Base-by-base conservation (phyloP, 2,113 vertebrate genomes). In the Rhinolophus ferrumequinum region DNA sequence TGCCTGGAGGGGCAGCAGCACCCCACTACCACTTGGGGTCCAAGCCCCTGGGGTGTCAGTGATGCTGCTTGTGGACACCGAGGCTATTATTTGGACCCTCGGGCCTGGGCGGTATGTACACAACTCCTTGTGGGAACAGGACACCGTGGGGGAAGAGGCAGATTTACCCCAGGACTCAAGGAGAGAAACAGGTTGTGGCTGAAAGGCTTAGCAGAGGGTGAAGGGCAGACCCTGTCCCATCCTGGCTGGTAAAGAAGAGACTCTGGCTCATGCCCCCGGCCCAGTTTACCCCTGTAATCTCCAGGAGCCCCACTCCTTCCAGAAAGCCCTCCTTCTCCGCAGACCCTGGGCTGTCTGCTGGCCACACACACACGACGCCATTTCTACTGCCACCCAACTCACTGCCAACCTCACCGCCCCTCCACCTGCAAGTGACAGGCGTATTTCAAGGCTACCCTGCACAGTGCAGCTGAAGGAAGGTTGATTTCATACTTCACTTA, bases 401-500 rank as follows among this genome's bases (percentile, higher is more conserved):
- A 6, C 12, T 0, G 3, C 58, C 56, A 9, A 8, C 47, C 22
- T 90, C 9, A 0, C 44, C 22, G 16, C 56, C 6, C 38, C 38
- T 26, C 35, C 58, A 52, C 44, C 50, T 50, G 47, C 79, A 30
- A 21, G 50, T 0, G 6, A 72, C 72, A 24, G 90, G 33, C 16
- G 0, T 22, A 19, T 80, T 92, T 95, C 75, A 90, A 69, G 79
- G 30, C 79, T 41, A 64, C 64, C 11, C n/a, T 15, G 33, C 12
- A 6, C n/a, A 26, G 2, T 41, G 44, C 2, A 2, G 89, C 79
- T 50, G 14, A 67, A n/a, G 21, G 75, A 93, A 66, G 70, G 79
- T 1, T 85, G 75, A 88, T 95, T 95, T 75, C 84, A 56, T 28
- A 58, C 18, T 73, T 96, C 6, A 4, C 8, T 96, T 67, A 6